Conservation (phyloP, 2,797 vertebrate genomes). For the Epinephelus awoara region DNA sequence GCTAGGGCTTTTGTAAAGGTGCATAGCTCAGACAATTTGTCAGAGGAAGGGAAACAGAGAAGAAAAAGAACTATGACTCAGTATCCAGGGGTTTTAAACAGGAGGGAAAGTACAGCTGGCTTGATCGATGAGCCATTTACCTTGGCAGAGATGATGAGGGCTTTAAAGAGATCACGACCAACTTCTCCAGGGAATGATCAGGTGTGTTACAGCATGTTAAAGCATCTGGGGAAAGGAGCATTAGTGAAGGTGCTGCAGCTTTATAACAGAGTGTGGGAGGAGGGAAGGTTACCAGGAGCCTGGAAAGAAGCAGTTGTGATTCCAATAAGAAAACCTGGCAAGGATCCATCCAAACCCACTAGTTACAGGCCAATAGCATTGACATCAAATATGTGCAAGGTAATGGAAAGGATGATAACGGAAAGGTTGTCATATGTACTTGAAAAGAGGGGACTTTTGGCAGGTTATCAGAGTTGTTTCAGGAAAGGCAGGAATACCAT, state of each 20-base stretch:
- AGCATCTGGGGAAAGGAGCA: no score
- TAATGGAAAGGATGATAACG: no score
- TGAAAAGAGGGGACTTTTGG: neutral
- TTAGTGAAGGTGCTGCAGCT: neutral
- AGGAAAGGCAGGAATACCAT: neutral
- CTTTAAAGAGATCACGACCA: neutral
- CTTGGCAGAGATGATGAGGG: neutral
- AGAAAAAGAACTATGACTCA: neutral
- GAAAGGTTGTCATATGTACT: no score
- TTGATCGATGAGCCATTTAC: neutral
- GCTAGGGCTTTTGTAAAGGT: neutral
- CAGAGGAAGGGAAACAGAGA: neutral
- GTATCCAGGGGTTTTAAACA: neutral
- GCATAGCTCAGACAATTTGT: neutral
- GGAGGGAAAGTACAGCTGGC: neutral
- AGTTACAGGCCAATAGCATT: no score
- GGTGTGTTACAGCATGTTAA: neutral
- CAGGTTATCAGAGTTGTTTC: neutral
- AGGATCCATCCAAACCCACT: no score
- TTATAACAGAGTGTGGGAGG: neutral
- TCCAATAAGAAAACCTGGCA: neutral
- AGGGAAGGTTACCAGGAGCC: neutral
- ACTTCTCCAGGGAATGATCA: neutral
- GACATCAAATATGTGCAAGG: no score
- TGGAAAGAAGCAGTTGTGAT: neutral